A percentile compares a stretch with the other conserved stretches of the same genome.
Evolutionary conservation across 2,888 invertebrate genomes (phyloP).

Genomic region (Trissolcus japonicus): DNA sequence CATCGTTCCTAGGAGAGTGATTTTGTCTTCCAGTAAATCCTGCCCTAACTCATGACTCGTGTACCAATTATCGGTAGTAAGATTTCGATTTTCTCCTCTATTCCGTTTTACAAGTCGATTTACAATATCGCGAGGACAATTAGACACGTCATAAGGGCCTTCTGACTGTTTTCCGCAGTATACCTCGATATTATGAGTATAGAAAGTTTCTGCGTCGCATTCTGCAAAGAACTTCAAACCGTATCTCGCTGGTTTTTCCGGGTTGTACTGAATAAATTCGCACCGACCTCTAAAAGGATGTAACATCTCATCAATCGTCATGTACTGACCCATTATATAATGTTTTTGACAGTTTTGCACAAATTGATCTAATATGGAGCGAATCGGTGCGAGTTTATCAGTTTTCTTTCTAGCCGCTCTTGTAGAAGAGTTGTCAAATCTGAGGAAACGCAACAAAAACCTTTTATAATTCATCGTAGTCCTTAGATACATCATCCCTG

Average conservation of each 20-base stretch:
- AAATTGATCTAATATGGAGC: constrained; percentile 39
- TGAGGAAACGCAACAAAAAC: constrained; percentile 17
- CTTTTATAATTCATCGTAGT: not conserved
- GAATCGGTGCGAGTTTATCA: constrained; percentile 51
- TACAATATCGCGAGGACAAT: constrained; percentile 45
- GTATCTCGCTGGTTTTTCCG: constrained; percentile 21
- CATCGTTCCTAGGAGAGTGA: constrained; percentile 22
- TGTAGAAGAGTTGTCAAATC: constrained; percentile 33
- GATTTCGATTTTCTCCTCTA: constrained; percentile 48
- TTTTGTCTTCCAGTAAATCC: constrained; percentile 23
- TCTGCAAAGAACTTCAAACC: constrained; percentile 36
- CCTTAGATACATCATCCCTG: constrained; percentile 18
- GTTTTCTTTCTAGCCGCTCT: constrained; percentile 7
- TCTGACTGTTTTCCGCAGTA: constrained; percentile 50
- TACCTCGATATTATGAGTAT: constrained; percentile 46
- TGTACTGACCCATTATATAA: constrained; percentile 41
- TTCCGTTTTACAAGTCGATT: constrained; percentile 43
- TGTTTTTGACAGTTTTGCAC: constrained; percentile 38
- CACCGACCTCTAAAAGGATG: constrained; percentile 52
- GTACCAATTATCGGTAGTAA: constrained; percentile 39
- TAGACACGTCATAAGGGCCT: constrained; percentile 46
- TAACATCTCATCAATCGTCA: constrained; percentile 56
- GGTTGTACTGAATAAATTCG: constrained; percentile 29
- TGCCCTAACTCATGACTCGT: constrained; percentile 23
- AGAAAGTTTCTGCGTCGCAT: constrained; percentile 46